Evolutionary conservation across 2,888 invertebrate species (phyloP).

Genomic region (Criorhina ranunculi): DNA sequence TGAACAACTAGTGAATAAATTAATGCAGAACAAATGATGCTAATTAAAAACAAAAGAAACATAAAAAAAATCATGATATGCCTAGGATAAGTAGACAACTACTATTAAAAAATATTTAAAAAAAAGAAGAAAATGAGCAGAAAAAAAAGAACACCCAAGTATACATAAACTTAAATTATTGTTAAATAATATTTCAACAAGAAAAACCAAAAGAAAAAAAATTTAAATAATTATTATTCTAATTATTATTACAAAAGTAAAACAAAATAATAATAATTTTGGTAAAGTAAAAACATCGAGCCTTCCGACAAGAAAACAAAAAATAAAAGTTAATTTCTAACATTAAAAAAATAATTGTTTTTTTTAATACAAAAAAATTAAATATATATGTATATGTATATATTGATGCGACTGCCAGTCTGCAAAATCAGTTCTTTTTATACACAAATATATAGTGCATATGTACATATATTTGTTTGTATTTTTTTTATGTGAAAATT

Average conservation of each 20-base stretch:
- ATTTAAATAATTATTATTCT: constrained; percentile 34
- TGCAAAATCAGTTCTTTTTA: constrained; percentile 55
- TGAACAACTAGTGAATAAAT: constrained; percentile 16
- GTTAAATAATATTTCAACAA: constrained; percentile 17
- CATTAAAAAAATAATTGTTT: constrained; percentile 29
- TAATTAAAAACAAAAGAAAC: neutral
- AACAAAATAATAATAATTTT: constrained; percentile 44
- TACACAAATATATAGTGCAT: constrained; percentile 29
- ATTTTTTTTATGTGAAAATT: constrained; percentile 10
- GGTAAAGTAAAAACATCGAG: constrained; percentile 64
- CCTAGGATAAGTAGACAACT: constrained; percentile 62
- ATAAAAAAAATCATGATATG: constrained; percentile 37
- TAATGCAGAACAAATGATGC: constrained; percentile 13
- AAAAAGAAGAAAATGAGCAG: constrained; percentile 17
- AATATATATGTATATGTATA: neutral
- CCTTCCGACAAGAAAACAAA: constrained; percentile 60
- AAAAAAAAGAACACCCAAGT: constrained; percentile 45
- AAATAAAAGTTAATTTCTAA: constrained; percentile 42
- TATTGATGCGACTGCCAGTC: constrained; percentile 63
- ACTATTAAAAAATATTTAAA: constrained; percentile 52
- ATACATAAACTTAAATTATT: constrained; percentile 37
- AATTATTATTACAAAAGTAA: constrained; percentile 33
- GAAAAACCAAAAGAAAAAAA: no score
- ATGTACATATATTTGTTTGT: constrained; percentile 14
- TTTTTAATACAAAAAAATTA: constrained; percentile 37